Base-by-base conservation (phyloP, 2,113 vertebrate genomes). In the Setophaga petechia region DNA sequence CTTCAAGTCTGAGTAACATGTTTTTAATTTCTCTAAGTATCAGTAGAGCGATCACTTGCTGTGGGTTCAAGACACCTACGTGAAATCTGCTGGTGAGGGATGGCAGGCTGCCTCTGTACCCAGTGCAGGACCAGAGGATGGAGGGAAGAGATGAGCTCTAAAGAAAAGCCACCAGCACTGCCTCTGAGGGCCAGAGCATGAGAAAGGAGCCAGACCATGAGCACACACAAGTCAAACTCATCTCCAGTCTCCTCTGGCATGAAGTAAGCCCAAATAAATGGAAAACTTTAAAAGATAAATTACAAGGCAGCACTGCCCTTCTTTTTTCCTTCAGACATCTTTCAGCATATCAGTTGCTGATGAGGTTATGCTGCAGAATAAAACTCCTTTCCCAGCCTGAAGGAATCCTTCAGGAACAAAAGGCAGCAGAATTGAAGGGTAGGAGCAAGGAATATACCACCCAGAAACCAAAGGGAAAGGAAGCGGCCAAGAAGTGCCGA, bases 401-500 rank as follows among this genome's bases (percentile, higher is more conserved):
- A 86, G 59, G 51, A 90, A 80, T 55, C 54, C 66, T 73, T 82
- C 82, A 82, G 69, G 62, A 87, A 58, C 71, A 94, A 87, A 84
- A 91, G 74, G 16, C 78, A 91, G 81, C 52, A 90, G 46, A 90
- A 88, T 0, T 27, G 54, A 94, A 81, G 35, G 62, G 58, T 47
- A 88, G 57, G 17, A 77, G 44, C 43, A 57, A 76, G 71, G 46
- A 87, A 84, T 54, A 55, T 28, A 65, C 72, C 67, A 91, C 51
- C 81, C 62, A 69, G 84, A 94, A 91, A 61, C 41, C 68, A 65
- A 89, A 93, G 73, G 62, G 66, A 94, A 91, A 63, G 59, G 28
- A 90, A 89, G 54, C 23, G 55, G 74, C 59, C 51, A 62, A 63
- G 58, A 95, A 94, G 55, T 11, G 52, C 66, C 4, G 2, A 72